These are phyloP conservation scores for Microcaecilia unicolor DNA, from an alignment of 2,797 vertebrate genomes.

Conservation along the genomic window DNA sequence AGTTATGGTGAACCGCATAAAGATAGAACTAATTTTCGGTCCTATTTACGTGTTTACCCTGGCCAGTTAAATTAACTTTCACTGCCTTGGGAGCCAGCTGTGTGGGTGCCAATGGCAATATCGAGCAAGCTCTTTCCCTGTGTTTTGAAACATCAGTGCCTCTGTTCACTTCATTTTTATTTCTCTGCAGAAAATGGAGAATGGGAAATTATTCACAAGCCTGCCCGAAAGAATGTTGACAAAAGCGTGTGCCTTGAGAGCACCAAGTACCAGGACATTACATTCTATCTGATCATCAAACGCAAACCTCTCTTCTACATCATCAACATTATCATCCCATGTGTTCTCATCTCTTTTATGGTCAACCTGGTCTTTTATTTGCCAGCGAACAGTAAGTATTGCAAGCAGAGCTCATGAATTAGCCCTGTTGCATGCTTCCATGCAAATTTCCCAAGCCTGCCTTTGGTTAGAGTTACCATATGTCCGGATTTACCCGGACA, in stretches of 20 bases:
- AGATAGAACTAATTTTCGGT: too few species aligned
- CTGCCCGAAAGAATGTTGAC: conserved; percentile 77
- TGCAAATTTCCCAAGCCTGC: rapidly evolving
- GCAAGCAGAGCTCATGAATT: rapidly evolving
- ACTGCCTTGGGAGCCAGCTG: too few species aligned
- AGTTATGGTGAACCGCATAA: too few species aligned
- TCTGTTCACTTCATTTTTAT: too few species aligned
- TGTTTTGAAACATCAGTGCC: too few species aligned
- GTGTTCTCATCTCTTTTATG: conserved; percentile 93
- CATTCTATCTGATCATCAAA: conserved; percentile 93
- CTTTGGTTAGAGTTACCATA: too few species aligned
- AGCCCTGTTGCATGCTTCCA: rapidly evolving
- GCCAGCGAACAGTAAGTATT: conserved; percentile 82
- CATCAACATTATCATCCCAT: conserved; percentile 91
- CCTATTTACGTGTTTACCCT: too few species aligned
- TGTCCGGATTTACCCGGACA: too few species aligned
- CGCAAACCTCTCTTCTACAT: conserved; percentile 94
- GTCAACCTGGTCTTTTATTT: conserved; percentile 88
- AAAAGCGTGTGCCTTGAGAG: conserved; percentile 64
- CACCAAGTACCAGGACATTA: conserved; percentile 88
- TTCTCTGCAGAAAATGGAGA: conserved; percentile 77
- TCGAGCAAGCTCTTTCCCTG: too few species aligned
- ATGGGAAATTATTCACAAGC: conserved; percentile 90
- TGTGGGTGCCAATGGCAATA: too few species aligned
- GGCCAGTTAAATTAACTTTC: too few species aligned